phyloP scores from a whole-genome alignment of 2,113 vertebrate genomes.

The Pipra filicauda region DNA sequence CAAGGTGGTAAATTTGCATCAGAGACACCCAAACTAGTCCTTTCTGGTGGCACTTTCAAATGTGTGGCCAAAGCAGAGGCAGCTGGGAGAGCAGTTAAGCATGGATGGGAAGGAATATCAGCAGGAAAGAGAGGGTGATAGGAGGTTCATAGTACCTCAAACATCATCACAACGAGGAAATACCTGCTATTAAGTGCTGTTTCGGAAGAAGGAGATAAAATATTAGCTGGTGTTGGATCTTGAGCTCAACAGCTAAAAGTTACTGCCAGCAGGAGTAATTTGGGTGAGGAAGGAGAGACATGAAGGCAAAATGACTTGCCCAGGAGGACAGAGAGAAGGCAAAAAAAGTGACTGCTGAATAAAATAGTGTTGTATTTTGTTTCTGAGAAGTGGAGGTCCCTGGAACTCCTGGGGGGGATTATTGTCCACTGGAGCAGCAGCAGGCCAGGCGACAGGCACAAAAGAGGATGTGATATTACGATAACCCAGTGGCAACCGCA shows the following conservation, averaged over 20 bases:
- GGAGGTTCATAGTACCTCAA: neutral
- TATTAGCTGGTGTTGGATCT: neutral
- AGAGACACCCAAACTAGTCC: neutral
- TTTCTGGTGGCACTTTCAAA: neutral
- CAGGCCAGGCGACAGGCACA: neutral
- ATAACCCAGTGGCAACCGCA: neutral
- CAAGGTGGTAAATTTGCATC: neutral
- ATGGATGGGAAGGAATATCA: neutral
- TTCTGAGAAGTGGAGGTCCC: neutral
- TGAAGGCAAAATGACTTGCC: rapidly evolving
- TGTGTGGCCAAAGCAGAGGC: neutral
- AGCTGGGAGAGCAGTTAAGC: neutral
- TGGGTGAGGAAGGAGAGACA: neutral
- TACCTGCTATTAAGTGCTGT: neutral
- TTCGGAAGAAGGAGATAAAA: neutral
- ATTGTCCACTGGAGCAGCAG: neutral
- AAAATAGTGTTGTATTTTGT: neutral
- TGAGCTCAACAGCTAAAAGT: neutral
- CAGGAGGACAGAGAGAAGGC: neutral
- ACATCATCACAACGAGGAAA: neutral
- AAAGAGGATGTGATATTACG: rapidly evolving
- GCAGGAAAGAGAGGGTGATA: neutral
- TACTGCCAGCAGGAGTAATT: neutral
- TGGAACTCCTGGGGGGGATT: neutral
- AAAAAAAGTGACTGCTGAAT: neutral